Percentiles rank a stretch among this genome's conserved stretches.
Evolutionary conservation across 2,888 invertebrate species (phyloP).

Genomic region (Spisula subtruncata): DNA sequence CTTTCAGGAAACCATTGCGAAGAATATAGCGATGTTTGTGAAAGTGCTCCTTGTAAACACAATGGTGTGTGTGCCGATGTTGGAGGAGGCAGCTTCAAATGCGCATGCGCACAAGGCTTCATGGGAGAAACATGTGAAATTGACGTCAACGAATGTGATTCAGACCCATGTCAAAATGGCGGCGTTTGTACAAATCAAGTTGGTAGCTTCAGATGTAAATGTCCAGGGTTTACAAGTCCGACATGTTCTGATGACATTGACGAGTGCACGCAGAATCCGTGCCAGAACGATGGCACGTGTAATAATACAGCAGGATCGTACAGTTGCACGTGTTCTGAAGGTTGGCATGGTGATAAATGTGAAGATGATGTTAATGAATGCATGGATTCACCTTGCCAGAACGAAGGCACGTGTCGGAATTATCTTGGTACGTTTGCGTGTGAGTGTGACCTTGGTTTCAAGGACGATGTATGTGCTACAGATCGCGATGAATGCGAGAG

Average conservation of each 20-base stretch:
- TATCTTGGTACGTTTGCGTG: constrained; percentile 33
- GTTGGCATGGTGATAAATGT: constrained; percentile 35
- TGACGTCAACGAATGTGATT: constrained; percentile 44
- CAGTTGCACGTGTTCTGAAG: constrained; percentile 27
- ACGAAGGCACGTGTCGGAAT: constrained; percentile 36
- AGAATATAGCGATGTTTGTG: constrained; percentile 52
- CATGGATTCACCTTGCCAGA: constrained; percentile 18
- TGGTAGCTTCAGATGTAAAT: constrained; percentile 32
- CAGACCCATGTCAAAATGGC: constrained; percentile 39
- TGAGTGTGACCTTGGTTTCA: constrained; percentile 30
- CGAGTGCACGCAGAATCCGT: constrained; percentile 34
- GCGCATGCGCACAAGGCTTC: constrained; percentile 45
- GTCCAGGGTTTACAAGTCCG: constrained; percentile 18
- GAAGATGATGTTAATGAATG: constrained; percentile 47
- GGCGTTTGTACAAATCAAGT: constrained; percentile 31
- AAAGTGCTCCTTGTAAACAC: constrained; percentile 28
- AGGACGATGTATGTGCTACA: constrained; percentile 24
- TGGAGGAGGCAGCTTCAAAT: constrained; percentile 41
- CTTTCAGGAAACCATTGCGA: constrained; percentile 43
- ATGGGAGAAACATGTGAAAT: constrained; percentile 34
- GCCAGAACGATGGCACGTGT: constrained; percentile 30
- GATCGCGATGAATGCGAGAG: constrained; percentile 42
- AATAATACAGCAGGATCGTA: constrained; percentile 33
- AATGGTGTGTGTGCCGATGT: constrained; percentile 46
- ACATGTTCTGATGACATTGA: constrained; percentile 26